Conservation (phyloP, 1,140 invertebrate genomes). For the Vanessa tameamea region DNA sequence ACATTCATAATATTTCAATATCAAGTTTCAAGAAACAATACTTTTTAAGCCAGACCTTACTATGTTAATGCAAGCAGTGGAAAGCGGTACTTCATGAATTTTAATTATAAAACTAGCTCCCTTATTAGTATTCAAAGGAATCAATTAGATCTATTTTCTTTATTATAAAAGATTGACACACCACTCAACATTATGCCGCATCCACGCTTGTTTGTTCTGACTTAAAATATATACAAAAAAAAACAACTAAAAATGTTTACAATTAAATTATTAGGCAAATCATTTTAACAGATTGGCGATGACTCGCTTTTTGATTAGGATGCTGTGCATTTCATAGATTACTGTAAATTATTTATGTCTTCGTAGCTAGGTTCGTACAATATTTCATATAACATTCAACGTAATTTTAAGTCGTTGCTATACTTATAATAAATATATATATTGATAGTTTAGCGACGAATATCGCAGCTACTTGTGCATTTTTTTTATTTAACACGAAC, state of each 20-base stretch:
- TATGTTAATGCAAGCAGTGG: conserved; percentile 37
- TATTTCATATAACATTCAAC: not conserved
- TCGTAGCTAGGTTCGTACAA: not conserved
- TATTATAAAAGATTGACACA: not conserved
- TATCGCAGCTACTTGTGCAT: not conserved
- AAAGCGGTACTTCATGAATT: conserved; percentile 36
- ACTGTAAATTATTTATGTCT: too few relatives aligned
- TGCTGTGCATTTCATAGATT: too few relatives aligned
- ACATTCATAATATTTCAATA: not conserved
- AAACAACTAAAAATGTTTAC: not conserved
- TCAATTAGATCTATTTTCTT: conserved; percentile 27
- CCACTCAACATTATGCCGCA: conserved; percentile 23
- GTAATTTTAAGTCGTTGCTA: not conserved
- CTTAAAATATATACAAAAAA: conserved; percentile 19
- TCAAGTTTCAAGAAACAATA: not conserved
- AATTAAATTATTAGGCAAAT: not conserved
- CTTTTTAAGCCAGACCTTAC: conserved; percentile 32
- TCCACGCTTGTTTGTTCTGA: conserved; percentile 33
- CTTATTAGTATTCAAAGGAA: conserved; percentile 43
- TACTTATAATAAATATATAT: too few relatives aligned
- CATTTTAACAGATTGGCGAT: not conserved
- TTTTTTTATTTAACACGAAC: not conserved
- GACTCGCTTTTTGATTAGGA: not conserved
- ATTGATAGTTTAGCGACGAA: not conserved
- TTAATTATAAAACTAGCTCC: conserved; percentile 34